Evolutionary conservation across 1,140 invertebrate species (phyloP).

Genomic region (Pachypsylla venusta): DNA sequence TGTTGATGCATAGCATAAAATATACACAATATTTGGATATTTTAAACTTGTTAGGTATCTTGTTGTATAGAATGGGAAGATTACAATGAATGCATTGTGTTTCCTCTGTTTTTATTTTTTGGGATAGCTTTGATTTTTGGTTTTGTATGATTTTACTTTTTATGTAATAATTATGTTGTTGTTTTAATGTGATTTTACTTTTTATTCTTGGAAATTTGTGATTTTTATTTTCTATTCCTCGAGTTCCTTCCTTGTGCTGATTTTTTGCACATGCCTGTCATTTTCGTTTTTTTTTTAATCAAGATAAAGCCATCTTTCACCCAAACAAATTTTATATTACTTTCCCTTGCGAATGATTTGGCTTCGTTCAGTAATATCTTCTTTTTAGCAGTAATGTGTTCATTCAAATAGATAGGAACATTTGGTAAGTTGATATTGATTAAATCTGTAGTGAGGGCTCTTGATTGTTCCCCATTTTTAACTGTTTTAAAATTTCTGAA

Average conservation of each 20-base stretch:
- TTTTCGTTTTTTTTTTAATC: background rate
- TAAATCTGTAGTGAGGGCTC: background rate
- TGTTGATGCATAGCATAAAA: too few relatives aligned
- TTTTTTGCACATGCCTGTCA: background rate
- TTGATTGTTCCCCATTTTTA: background rate
- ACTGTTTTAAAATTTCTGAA: background rate
- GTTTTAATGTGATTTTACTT: too few relatives aligned
- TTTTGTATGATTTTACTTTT: too few relatives aligned
- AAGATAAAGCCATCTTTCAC: background rate
- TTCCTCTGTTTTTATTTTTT: too few relatives aligned
- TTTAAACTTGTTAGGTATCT: too few relatives aligned
- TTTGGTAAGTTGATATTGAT: background rate
- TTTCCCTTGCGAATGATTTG: background rate
- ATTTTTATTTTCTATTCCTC: background rate
- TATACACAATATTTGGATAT: too few relatives aligned
- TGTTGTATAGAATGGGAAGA: too few relatives aligned
- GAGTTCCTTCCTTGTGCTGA: background rate
- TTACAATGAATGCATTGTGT: too few relatives aligned
- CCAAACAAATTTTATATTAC: background rate
- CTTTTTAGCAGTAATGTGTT: background rate
- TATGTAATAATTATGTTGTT: too few relatives aligned
- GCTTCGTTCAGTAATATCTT: background rate
- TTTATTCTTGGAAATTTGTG: background rate
- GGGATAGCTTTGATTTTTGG: too few relatives aligned
- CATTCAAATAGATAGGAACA: background rate